A percentile compares a stretch with the other conserved stretches of the same genome.
Conservation (phyloP, 2,797 vertebrate genomes). For the Pangasius djambal region DNA sequence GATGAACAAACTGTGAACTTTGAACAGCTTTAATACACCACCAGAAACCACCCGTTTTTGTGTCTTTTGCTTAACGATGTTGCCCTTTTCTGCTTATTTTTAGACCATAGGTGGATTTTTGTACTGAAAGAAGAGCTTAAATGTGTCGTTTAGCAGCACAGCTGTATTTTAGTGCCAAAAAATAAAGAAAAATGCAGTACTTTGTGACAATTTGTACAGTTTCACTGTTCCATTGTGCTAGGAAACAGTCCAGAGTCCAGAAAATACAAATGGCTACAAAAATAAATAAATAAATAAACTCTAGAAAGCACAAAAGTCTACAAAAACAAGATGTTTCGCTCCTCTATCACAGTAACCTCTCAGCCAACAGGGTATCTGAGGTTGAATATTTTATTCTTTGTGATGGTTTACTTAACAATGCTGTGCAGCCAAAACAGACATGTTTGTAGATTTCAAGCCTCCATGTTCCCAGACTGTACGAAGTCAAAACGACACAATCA, state of each 20-base stretch:
- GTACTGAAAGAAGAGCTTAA: too few relatives aligned
- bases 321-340: neutral
- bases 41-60: neutral
- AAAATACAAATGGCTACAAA: too few relatives aligned
- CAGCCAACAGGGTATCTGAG: neutral
- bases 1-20: too few relatives aligned
- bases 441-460: neutral
- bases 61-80: too few relatives aligned
- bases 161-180: neutral
- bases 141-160: too few relatives aligned
- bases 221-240: neutral
- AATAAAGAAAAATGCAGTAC: neutral
- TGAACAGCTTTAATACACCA: too few relatives aligned
- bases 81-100: too few relatives aligned
- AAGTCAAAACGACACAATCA: neutral
- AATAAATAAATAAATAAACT: too few relatives aligned
- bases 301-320: neutral
- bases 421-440: neutral
- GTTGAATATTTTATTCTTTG: neutral
- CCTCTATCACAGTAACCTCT: neutral
- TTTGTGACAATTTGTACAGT: neutral
- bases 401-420: neutral
- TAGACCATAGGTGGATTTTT: too few relatives aligned
- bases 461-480: neutral
- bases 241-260: neutral